phyloP scores from a whole-genome alignment of 2,888 invertebrate genomes.

The Venusia cambrica region DNA sequence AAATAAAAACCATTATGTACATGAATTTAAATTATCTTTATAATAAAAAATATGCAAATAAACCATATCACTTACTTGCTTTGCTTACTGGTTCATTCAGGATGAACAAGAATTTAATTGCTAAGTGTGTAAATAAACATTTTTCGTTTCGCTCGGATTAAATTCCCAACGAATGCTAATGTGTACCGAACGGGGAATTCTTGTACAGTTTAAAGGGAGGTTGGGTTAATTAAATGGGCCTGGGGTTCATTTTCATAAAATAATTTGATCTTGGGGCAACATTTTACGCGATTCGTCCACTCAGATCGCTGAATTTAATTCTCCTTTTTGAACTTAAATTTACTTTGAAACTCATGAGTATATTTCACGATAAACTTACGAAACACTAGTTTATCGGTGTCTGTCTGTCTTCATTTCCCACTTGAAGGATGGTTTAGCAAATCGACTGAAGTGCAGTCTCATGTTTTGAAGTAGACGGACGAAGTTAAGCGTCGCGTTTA shows the following conservation, averaged over 20 bases:
- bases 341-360: constrained; percentile 37
- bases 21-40: too few species aligned
- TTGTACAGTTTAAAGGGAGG: constrained; percentile 73
- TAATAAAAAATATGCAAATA: too few species aligned
- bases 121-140: constrained; percentile 65
- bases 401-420: constrained; percentile 55
- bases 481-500: constrained; percentile 8
- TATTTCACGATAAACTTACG: constrained; percentile 49
- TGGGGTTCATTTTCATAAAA: constrained; percentile 75
- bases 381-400: constrained; percentile 63
- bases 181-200: constrained; percentile 72
- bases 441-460: constrained; percentile 55
- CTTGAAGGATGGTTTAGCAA: constrained; percentile 45
- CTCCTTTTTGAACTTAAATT: constrained; percentile 55
- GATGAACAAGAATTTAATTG: constrained; percentile 52
- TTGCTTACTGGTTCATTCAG: constrained; percentile 52
- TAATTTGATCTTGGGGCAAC: constrained; percentile 72
- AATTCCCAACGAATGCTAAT: constrained; percentile 75
- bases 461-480: constrained; percentile 39
- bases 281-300: constrained; percentile 59
- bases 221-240: constrained; percentile 76
- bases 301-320: constrained; percentile 57
- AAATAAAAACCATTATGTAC: too few species aligned
- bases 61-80: too few species aligned
- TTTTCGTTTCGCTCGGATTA: constrained; percentile 64